Evolutionary conservation across 2,113 vertebrate genomes (phyloP).

Genomic region (Gadus chalcogrammus): DNA sequence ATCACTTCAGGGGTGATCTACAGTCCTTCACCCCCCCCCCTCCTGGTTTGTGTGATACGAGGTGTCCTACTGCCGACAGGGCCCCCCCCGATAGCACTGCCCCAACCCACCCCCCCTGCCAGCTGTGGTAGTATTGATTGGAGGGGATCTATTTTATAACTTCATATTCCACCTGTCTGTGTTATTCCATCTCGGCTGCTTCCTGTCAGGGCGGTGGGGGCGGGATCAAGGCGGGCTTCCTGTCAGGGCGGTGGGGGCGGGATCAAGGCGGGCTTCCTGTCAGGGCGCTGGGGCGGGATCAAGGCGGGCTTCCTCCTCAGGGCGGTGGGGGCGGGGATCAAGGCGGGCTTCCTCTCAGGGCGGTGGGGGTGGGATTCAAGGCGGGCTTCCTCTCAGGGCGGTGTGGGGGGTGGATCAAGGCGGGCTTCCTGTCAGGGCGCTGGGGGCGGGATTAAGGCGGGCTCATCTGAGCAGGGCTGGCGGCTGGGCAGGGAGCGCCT

Average conservation of each 20-base stretch:
- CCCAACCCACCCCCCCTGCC: conserved; percentile 30
- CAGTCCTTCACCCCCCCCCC: conserved; percentile 59
- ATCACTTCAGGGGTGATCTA: conserved; percentile 59
- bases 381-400: too few species aligned
- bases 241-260: too few species aligned
- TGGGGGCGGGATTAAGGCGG: too few species aligned
- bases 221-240: conserved; percentile 77
- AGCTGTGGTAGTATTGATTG: conserved; percentile 72
- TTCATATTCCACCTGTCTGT: conserved; percentile 78
- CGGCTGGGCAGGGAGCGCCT: conserved; percentile 65
- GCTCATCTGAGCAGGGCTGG: conserved; percentile 62
- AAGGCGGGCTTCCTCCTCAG: too few species aligned
- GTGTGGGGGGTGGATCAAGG: too few species aligned
- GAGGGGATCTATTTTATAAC: conserved; percentile 65
- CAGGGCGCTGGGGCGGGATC: too few species aligned
- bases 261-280: too few species aligned
- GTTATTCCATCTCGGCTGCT: conserved; percentile 62
- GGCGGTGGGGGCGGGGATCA: too few species aligned
- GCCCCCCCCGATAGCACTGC: conserved; percentile 36
- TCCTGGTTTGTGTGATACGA: conserved; percentile 3
- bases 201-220: conserved; percentile 70
- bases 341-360: too few species aligned
- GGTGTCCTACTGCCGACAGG: conserved; percentile 64
- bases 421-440: too few species aligned
- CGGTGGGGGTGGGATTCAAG: too few species aligned